These are phyloP conservation scores for Bimastos eiseni DNA, from an alignment of 2,888 invertebrate species.

Conservation along the genomic window DNA sequence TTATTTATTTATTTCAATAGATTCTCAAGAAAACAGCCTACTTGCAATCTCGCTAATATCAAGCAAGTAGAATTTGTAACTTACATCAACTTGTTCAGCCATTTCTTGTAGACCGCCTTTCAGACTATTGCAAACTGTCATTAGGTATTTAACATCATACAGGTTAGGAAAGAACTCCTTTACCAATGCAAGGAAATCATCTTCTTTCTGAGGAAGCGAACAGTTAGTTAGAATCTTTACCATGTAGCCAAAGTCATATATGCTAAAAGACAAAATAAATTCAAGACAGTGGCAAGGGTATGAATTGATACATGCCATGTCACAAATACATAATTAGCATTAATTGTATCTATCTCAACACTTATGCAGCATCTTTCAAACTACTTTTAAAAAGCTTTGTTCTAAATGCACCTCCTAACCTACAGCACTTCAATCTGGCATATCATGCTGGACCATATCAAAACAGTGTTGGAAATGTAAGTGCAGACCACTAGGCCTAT, in stretches of 20 bases:
- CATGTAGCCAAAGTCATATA: slow-evolving; percentile 97
- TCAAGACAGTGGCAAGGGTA: neutral
- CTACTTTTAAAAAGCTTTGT: neutral
- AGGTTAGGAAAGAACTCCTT: slow-evolving; percentile 93
- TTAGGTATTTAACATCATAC: slow-evolving; percentile 97
- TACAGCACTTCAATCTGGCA: neutral
- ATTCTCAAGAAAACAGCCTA: too few relatives aligned
- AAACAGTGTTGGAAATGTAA: too few relatives aligned
- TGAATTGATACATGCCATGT: neutral
- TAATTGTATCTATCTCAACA: neutral
- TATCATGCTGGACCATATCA: neutral
- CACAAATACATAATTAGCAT: neutral
- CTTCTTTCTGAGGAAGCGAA: slow-evolving; percentile 90
- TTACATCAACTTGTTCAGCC: slow-evolving; percentile 64
- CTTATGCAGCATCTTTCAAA: neutral
- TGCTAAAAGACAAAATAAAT: slow-evolving; percentile 67
- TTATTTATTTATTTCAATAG: neutral
- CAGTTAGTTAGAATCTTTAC: slow-evolving; percentile 90
- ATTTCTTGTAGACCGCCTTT: slow-evolving; percentile 98
- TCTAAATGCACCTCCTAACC: neutral
- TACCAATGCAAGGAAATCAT: slow-evolving; percentile 91
- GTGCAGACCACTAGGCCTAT: too few relatives aligned
- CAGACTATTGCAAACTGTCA: slow-evolving; percentile 96
- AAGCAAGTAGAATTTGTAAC: neutral
- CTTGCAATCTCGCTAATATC: too few relatives aligned